phyloP scores from a whole-genome alignment of 2,797 vertebrate genomes.

The Odontamblyopus rebecca region DNA sequence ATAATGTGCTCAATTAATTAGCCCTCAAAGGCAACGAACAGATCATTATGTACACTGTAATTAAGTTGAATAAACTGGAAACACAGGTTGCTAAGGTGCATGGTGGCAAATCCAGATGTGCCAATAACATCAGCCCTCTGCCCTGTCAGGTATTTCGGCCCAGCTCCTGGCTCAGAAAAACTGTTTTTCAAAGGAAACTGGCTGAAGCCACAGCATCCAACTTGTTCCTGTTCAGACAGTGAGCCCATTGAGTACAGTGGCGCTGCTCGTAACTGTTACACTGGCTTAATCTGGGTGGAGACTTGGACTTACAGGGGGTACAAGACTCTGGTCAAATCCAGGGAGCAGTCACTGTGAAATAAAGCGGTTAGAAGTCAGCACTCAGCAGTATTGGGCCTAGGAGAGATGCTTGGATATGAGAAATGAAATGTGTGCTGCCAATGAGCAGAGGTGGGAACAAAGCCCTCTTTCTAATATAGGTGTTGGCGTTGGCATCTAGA shows the following conservation, averaged over 20 bases:
- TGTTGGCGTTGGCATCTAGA: slow-evolving; percentile 43
- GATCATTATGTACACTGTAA: neutral
- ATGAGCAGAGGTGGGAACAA: slow-evolving; percentile 61
- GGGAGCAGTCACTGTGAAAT: slow-evolving; percentile 9
- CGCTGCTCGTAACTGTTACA: slow-evolving; percentile 56
- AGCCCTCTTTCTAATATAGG: slow-evolving; percentile 66
- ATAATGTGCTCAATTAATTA: no score
- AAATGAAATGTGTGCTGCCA: slow-evolving; percentile 32
- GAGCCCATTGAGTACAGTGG: slow-evolving; percentile 68
- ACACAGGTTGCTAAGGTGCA: slow-evolving; percentile 23
- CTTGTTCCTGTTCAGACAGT: slow-evolving; percentile 73
- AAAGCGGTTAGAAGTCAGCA: slow-evolving; percentile 35
- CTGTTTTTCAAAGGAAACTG: slow-evolving; percentile 81
- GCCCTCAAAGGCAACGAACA: no score
- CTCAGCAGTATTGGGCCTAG: slow-evolving; percentile 17
- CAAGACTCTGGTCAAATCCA: neutral
- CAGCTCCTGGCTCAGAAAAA: slow-evolving; percentile 50
- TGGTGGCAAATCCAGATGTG: slow-evolving; percentile 31
- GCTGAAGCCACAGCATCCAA: slow-evolving; percentile 57
- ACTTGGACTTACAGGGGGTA: slow-evolving; percentile 19
- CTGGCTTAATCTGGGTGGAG: slow-evolving; percentile 39
- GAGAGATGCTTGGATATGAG: slow-evolving; percentile 20
- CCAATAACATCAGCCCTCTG: slow-evolving; percentile 56
- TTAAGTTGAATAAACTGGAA: neutral
- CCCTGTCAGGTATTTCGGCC: slow-evolving; percentile 48